Base-by-base conservation (phyloP, 2,797 vertebrate species). In the Darevskia mixta region DNA sequence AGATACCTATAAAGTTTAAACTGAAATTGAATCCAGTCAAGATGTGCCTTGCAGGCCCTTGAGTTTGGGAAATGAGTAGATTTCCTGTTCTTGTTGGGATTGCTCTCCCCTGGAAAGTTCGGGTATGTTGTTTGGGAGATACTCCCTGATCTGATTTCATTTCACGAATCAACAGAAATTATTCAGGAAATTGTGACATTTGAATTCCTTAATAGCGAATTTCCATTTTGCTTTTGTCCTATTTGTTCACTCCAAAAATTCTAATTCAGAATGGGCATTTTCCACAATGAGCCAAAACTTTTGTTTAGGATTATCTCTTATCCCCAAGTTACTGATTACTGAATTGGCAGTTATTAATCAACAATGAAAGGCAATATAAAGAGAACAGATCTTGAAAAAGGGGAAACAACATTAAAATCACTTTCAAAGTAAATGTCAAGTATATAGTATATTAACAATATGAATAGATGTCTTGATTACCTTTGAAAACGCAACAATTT, bases 401-500 rank as follows among this genome's bases (percentile, higher is more conserved):
- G 3, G 5, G 76, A 38, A 23, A 64, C 17, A 64, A 88, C 69
- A 45, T 83, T 4, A 90, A 25, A 88, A 72, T 6, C 71, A 91
- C 82, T 20, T 35, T 0, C 73, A 35, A 90, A 88, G 4, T 0
- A 15, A n/a, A 7, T n/a, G 35, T 83, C n/a, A 38, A 83, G 81
- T 88, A 77, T 73, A n/a, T 72, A 72, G 79, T 86, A 84, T 83
- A 2, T 2, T 79, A 83, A 23, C 9, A 73, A 67, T 0, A 61
- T 55, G 78, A 87, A 78, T 79, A 9, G 38, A 27, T 18, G 13
- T 35, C n/a, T 35, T 49, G 90, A 73, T 93, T 98, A 99, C 99
- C 98, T 98, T 98, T 79, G 95, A 90, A 95, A 97, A 98, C 11
- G 98, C 98, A 88, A 99, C 98, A 64, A 99, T 97, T 97, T 99